Percentiles rank a stretch among this genome's conserved stretches.
These are phyloP conservation scores for Anguilla marmorata DNA, from an alignment of 2,797 vertebrate genomes.

Conservation along the genomic window DNA sequence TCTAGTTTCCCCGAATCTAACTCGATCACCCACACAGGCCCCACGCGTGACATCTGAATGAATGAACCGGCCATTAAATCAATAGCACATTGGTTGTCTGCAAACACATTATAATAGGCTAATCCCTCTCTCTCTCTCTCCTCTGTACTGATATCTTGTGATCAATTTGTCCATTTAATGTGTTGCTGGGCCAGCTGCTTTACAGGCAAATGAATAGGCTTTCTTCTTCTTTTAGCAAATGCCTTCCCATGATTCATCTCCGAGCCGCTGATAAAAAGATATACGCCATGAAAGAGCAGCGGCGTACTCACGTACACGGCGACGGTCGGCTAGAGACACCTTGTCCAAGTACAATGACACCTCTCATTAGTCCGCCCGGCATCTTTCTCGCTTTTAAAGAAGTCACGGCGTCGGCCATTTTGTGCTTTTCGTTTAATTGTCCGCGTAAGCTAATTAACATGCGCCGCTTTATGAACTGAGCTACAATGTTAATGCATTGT, in stretches of 20 bases:
- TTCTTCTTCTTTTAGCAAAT: background rate
- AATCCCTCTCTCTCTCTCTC: conserved; percentile 5
- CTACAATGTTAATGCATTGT: background rate
- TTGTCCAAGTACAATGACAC: background rate
- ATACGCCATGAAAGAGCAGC: background rate
- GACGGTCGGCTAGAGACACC: background rate
- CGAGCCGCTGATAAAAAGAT: background rate
- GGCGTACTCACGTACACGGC: background rate
- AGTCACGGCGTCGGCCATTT: background rate
- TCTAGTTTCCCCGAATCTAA: background rate
- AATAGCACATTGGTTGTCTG: conserved; percentile 3
- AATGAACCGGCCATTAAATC: background rate
- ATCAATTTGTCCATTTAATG: conserved; percentile 12
- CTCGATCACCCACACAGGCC: background rate
- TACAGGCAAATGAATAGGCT: background rate
- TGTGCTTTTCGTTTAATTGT: background rate
- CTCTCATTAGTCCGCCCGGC: no score
- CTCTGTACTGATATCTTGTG: background rate
- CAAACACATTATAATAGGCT: conserved; percentile 7
- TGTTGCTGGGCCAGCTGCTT: background rate
- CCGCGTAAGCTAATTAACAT: background rate
- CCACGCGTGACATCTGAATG: background rate
- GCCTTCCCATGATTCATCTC: background rate
- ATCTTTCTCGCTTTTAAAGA: no score
- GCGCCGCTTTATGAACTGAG: background rate